These are phyloP conservation scores for Gila orcuttii DNA, from an alignment of 2,113 vertebrate species.

Conservation along the genomic window DNA sequence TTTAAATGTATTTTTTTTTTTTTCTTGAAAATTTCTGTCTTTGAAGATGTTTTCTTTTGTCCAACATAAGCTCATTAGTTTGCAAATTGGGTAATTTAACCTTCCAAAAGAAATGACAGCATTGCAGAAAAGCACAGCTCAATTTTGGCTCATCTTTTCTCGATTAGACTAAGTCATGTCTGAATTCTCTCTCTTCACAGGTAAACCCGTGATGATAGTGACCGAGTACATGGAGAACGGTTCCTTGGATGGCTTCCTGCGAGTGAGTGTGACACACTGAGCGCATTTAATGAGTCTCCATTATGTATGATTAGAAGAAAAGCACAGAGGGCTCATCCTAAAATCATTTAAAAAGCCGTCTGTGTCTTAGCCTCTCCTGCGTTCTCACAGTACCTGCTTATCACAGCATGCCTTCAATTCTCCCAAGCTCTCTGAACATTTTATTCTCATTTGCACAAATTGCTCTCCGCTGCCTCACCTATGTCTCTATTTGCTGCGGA, in stretches of 20 bases:
- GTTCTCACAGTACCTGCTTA: slow-evolving; percentile 18
- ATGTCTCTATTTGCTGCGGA: slow-evolving; percentile 26
- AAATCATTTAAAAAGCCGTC: slow-evolving; percentile 50
- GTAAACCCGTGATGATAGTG: slow-evolving; percentile 90
- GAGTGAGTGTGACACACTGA: slow-evolving; percentile 75
- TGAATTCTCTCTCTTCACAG: slow-evolving; percentile 67
- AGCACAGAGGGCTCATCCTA: slow-evolving; percentile 41
- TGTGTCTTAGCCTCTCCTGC: neutral
- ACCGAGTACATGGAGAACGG: slow-evolving; percentile 93
- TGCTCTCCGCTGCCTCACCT: slow-evolving; percentile 12
- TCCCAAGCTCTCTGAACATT: slow-evolving; percentile 38
- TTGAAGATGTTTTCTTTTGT: slow-evolving; percentile 34
- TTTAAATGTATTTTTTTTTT: slow-evolving; percentile 14
- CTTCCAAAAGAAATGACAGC: slow-evolving; percentile 22
- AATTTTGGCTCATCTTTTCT: neutral
- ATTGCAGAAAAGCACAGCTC: slow-evolving; percentile 21
- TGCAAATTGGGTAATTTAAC: slow-evolving; percentile 14
- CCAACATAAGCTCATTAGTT: slow-evolving; percentile 36
- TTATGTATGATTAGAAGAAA: slow-evolving; percentile 52
- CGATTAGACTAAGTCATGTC: slow-evolving; percentile 9
- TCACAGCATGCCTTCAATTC: slow-evolving; percentile 35
- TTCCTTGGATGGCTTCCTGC: slow-evolving; percentile 87
- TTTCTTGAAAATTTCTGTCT: neutral
- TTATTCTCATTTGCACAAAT: slow-evolving; percentile 44
- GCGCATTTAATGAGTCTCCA: slow-evolving; percentile 50